Base-by-base conservation (phyloP, 37 sponge, comb jelly and placozoan genomes). In the Mnemiopsis leidyi region DNA sequence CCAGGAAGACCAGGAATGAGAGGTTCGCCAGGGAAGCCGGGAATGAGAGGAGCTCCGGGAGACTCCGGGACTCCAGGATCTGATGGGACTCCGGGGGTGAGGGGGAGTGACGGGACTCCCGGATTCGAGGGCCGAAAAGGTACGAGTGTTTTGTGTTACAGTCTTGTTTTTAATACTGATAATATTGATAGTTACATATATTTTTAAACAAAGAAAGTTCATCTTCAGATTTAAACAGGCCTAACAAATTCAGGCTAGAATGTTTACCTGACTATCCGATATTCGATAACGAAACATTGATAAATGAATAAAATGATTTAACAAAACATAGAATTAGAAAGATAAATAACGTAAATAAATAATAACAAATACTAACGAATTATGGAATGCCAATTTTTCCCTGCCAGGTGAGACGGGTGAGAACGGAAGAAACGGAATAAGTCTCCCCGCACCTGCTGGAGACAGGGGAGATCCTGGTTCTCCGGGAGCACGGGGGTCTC, bases 381-480 rank as follows among this genome's bases (percentile, higher is more conserved):
- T 48, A 48, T 48, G 13, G 5, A 13, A 18, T 48, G 13, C 61
- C 61, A 18, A 18, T 48, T 48, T 18, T 18, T 13, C 13, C 13
- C 61, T 48, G 5, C 13, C 13, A 48, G 61, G 61, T 48, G 13
- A 13, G 3, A 13, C 75, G 3, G 75, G 75, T 23, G 75, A 71
- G n/a, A 18, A 71, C 20, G 75, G 75, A 71, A 5, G 75, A 25
- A 18, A 71, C 30, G 75, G 75, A 23, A 71, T 23, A n/a, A 5
- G 2, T 7, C 25, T 13, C 3, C 3, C 7, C 25, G 75, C 30
- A 23, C 75, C 2, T 23, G 3, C 7, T 2, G 75, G 75, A 29
- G 75, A 71, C 2, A 71, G 75, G 75, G 75, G 75, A 71, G 75
- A 71, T 18, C 30, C 25, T 25, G 75, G 75, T 71, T 3, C 75